These are phyloP conservation scores for Dendrolimus punctatus DNA, from an alignment of 1,140 invertebrate species.

Conservation along the genomic window DNA sequence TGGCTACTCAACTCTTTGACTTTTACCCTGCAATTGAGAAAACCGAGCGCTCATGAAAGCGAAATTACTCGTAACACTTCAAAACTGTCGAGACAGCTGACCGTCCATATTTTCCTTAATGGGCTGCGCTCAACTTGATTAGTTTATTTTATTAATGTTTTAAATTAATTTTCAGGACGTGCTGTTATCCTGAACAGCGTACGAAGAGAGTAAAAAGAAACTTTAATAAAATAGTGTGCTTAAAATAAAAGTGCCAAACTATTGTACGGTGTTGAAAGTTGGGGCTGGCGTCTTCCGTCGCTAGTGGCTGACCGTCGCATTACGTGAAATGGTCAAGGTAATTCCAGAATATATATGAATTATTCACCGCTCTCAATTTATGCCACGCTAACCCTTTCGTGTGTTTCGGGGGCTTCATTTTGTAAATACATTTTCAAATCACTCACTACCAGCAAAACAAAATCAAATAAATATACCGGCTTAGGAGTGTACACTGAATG, in stretches of 20 bases:
- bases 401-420: conserved; percentile 50
- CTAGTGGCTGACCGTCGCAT: conserved; percentile 43
- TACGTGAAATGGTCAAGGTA: conserved; percentile 70
- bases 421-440: conserved; percentile 64
- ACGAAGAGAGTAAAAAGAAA: conserved; percentile 51
- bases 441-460: conserved; percentile 31
- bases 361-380: conserved; percentile 53
- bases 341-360: conserved; percentile 58
- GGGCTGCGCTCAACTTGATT: conserved; percentile 13
- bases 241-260: conserved; percentile 44
- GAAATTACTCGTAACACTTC: background rate
- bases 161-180: conserved; percentile 61
- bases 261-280: conserved; percentile 35
- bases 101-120: conserved; percentile 8
- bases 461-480: conserved; percentile 26
- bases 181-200: conserved; percentile 55
- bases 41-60: too few species aligned
- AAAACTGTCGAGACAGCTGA: conserved; percentile 3
- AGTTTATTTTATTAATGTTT: conserved; percentile 26
- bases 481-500: conserved; percentile 17
- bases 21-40: too few species aligned
- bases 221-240: conserved; percentile 38
- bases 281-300: conserved; percentile 34
- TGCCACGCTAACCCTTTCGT: conserved; percentile 60
- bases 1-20: too few species aligned